These are phyloP conservation scores for Euwallacea similis DNA, from an alignment of 1,140 invertebrate genomes.

Conservation along the genomic window DNA sequence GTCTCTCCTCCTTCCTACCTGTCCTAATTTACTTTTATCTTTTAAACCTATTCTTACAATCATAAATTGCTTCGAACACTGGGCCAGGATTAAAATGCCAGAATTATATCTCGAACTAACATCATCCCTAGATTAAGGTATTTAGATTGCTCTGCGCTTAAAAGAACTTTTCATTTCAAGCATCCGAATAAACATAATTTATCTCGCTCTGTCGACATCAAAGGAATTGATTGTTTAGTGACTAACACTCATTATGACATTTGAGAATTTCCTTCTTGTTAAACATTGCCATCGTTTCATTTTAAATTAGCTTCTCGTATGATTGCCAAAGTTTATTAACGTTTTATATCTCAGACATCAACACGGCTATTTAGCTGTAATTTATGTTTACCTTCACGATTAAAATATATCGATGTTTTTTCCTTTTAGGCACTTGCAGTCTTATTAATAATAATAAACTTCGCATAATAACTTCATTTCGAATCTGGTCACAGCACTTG, in stretches of 20 bases:
- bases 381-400: conserved; percentile 28
- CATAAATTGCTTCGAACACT: conserved; percentile 28
- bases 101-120: conserved; percentile 27
- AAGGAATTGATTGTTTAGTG: not conserved
- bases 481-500: conserved; percentile 5
- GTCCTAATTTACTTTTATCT: conserved; percentile 37
- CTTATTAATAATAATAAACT: conserved; percentile 29
- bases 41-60: conserved; percentile 32
- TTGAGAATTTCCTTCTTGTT: too few relatives aligned
- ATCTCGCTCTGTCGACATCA: not conserved
- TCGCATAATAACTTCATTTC: conserved; percentile 20
- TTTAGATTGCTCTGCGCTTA: conserved; percentile 11
- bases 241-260: not conserved
- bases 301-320: conserved; percentile 12
- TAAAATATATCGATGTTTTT: conserved; percentile 19
- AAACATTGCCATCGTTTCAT: too few relatives aligned
- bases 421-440: conserved; percentile 11
- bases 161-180: conserved; percentile 8
- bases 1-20: conserved; percentile 30
- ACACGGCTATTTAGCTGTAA: conserved; percentile 19
- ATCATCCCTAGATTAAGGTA: conserved; percentile 31
- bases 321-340: conserved; percentile 22
- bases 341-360: conserved; percentile 26
- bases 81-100: conserved; percentile 30
- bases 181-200: conserved; percentile 6